phyloP scores from a whole-genome alignment of 2,888 invertebrate genomes.

The Calliphora vomitoria region DNA sequence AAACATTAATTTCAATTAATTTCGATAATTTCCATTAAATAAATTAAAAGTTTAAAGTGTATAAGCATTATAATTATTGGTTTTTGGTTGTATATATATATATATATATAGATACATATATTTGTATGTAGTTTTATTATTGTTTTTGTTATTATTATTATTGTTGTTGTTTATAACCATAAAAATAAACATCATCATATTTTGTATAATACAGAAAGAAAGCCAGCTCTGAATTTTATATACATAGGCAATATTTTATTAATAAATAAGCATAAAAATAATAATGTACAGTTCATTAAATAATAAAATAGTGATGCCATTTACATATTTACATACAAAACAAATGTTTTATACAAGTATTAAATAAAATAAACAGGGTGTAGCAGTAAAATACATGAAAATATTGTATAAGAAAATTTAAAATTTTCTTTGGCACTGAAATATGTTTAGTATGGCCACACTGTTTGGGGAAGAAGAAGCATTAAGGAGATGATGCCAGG shows the following conservation, averaged over 20 bases:
- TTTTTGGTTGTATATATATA: slow-evolving; percentile 60
- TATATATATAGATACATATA: neutral
- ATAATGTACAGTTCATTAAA: slow-evolving; percentile 75
- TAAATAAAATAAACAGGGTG: neutral
- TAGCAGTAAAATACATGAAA: too few relatives aligned
- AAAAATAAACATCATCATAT: slow-evolving; percentile 24
- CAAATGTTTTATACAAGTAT: neutral
- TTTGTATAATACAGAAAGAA: slow-evolving; percentile 8
- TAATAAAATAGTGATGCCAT: slow-evolving; percentile 65
- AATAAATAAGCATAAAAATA: slow-evolving; percentile 68
- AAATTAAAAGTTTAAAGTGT: slow-evolving; percentile 74
- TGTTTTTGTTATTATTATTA: slow-evolving; percentile 18
- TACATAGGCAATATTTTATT: slow-evolving; percentile 44
- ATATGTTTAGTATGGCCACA: too few relatives aligned
- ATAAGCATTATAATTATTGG: slow-evolving; percentile 73
- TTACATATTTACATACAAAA: neutral
- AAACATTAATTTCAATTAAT: slow-evolving; percentile 75
- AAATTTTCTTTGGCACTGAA: too few relatives aligned
- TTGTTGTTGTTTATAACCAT: slow-evolving; percentile 40
- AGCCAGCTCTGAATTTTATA: slow-evolving; percentile 12
- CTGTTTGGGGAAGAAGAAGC: too few relatives aligned
- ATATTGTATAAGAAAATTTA: too few relatives aligned
- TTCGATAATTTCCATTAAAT: slow-evolving; percentile 74
- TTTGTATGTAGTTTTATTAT: slow-evolving; percentile 5
- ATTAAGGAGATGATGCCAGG: too few relatives aligned